phyloP scores from a whole-genome alignment of 2,888 invertebrate genomes.

The Pilophorus perplexus region DNA sequence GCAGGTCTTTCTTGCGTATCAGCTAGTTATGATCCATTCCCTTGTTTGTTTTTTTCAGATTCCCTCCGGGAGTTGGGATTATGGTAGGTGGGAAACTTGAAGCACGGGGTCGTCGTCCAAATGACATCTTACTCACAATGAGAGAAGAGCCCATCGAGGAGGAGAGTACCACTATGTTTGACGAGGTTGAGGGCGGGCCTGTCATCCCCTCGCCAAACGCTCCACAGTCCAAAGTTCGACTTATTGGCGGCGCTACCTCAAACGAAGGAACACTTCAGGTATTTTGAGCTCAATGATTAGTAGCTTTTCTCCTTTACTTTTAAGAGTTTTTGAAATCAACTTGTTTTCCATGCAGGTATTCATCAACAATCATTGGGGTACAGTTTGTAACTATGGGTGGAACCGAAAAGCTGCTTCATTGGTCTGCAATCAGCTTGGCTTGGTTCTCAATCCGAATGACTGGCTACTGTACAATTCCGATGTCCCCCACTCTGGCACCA shows the following conservation, averaged over 20 bases:
- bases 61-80: slow-evolving; percentile 91
- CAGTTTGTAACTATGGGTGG: slow-evolving; percentile 96
- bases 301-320: not conserved
- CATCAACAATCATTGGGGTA: slow-evolving; percentile 89
- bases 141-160: slow-evolving; percentile 62
- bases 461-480: slow-evolving; percentile 82
- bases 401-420: slow-evolving; percentile 85
- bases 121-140: slow-evolving; percentile 74
- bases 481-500: slow-evolving; percentile 73
- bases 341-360: slow-evolving; percentile 58
- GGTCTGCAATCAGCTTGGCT: slow-evolving; percentile 91
- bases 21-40: not conserved
- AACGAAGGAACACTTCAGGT: slow-evolving; percentile 74
- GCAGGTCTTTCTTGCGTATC: too few relatives aligned
- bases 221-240: slow-evolving; percentile 46
- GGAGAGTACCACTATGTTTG: slow-evolving; percentile 52
- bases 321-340: not conserved
- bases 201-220: slow-evolving; percentile 40
- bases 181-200: slow-evolving; percentile 56
- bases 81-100: slow-evolving; percentile 92
- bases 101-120: slow-evolving; percentile 74
- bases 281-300: not conserved
- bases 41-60: slow-evolving; percentile 55
- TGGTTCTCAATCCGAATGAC: slow-evolving; percentile 86
- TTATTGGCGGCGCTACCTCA: slow-evolving; percentile 62